Conservation (phyloP, 2,888 invertebrate genomes). For the Atethmia centrago region DNA sequence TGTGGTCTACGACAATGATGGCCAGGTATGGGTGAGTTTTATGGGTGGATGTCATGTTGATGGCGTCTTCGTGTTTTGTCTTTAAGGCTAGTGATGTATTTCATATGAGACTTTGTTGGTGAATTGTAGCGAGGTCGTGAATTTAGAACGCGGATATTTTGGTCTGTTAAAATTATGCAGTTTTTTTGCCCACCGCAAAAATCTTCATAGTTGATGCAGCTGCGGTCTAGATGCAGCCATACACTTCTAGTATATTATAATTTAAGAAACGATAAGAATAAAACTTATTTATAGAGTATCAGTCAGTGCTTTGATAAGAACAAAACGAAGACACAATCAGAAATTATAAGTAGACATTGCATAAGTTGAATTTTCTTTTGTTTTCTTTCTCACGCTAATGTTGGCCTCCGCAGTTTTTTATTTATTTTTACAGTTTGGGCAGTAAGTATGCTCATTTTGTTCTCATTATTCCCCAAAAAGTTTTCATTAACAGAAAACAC, state of each 20-base stretch:
- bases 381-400: background rate
- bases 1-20: constrained; percentile 70
- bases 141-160: background rate
- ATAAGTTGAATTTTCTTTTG: background rate
- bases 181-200: no score
- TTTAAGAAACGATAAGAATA: background rate
- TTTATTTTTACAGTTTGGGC: background rate
- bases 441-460: background rate
- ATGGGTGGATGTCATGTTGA: constrained; percentile 55
- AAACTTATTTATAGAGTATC: background rate
- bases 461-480: background rate
- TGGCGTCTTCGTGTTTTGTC: constrained; percentile 54
- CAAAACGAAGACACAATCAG: background rate
- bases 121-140: background rate
- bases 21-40: constrained; percentile 62
- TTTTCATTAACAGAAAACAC: background rate
- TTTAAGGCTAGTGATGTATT: constrained; percentile 38
- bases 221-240: background rate
- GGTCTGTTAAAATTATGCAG: no score
- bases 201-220: no score
- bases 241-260: no score
- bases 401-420: background rate
- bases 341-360: background rate
- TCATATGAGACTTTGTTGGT: constrained; percentile 12
- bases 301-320: background rate